phyloP scores from a whole-genome alignment of 2,113 vertebrate species.

The Passer montanus region DNA sequence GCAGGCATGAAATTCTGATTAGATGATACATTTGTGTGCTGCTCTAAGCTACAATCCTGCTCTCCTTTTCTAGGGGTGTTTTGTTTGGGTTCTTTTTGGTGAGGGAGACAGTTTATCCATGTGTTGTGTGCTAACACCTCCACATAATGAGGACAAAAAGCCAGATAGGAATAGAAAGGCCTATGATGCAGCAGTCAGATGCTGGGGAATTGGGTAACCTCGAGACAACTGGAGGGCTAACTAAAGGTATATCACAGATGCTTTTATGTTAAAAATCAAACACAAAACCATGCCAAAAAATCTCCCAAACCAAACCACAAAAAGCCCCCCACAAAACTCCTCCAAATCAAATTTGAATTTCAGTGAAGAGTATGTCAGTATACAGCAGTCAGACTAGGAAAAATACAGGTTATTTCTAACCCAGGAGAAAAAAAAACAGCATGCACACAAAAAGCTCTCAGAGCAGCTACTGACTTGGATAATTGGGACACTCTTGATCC shows the following conservation, averaged over 20 bases:
- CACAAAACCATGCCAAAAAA: background rate
- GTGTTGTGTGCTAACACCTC: background rate
- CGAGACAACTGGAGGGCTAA: background rate
- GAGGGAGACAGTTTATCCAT: background rate
- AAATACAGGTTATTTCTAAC: background rate
- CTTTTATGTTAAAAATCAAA: background rate
- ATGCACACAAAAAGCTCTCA: background rate
- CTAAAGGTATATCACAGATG: background rate
- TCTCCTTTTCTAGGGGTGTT: background rate
- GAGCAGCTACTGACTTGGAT: background rate
- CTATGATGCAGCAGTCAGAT: background rate
- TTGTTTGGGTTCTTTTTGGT: background rate
- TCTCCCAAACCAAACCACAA: background rate
- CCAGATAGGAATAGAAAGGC: background rate
- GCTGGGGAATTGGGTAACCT: background rate
- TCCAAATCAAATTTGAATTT: background rate
- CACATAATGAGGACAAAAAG: background rate
- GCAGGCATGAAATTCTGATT: background rate
- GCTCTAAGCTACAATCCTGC: background rate
- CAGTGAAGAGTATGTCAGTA: background rate
- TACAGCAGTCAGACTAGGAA: background rate
- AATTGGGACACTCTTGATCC: conserved; percentile 13
- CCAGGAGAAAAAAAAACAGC: background rate
- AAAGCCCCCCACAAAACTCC: rapidly evolving
- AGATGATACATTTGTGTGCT: background rate